phyloP scores from a whole-genome alignment of 1,140 invertebrate species.

The Diachasma alloeum region DNA sequence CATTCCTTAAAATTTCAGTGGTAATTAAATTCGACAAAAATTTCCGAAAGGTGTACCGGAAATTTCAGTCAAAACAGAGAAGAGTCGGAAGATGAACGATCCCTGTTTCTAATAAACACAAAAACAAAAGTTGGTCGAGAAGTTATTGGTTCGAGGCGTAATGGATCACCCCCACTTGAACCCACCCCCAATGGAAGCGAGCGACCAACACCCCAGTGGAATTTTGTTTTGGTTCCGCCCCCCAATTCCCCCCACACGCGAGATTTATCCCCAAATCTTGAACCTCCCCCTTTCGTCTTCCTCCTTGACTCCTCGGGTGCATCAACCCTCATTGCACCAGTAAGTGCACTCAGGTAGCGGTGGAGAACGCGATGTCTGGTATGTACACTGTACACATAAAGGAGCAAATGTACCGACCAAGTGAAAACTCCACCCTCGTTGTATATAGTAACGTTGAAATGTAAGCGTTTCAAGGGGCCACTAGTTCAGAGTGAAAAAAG shows the following conservation, averaged over 20 bases:
- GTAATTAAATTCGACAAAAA: too few species aligned
- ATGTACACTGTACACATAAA: neutral
- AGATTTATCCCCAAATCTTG: neutral
- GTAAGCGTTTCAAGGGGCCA: neutral
- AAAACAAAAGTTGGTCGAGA: too few species aligned
- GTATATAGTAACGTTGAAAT: neutral
- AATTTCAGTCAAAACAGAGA: too few species aligned
- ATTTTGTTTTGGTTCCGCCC: neutral
- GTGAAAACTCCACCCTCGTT: neutral
- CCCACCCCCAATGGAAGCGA: too few species aligned
- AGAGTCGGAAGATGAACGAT: too few species aligned
- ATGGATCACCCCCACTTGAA: too few species aligned
- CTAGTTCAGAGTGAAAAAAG: neutral
- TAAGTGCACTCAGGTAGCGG: neutral
- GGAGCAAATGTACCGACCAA: neutral
- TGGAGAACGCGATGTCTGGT: neutral
- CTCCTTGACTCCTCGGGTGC: neutral
- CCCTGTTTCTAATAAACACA: too few species aligned
- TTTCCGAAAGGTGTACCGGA: too few species aligned
- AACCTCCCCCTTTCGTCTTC: neutral
- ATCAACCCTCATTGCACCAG: neutral
- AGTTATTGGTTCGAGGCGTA: too few species aligned
- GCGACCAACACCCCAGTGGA: too few species aligned
- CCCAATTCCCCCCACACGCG: neutral
- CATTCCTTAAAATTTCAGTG: too few species aligned